Percentiles rank a stretch among this genome's conserved stretches.
These are phyloP conservation scores for Drosophila acutilabella DNA, from an alignment of 2,888 invertebrate genomes.

Conservation along the genomic window DNA sequence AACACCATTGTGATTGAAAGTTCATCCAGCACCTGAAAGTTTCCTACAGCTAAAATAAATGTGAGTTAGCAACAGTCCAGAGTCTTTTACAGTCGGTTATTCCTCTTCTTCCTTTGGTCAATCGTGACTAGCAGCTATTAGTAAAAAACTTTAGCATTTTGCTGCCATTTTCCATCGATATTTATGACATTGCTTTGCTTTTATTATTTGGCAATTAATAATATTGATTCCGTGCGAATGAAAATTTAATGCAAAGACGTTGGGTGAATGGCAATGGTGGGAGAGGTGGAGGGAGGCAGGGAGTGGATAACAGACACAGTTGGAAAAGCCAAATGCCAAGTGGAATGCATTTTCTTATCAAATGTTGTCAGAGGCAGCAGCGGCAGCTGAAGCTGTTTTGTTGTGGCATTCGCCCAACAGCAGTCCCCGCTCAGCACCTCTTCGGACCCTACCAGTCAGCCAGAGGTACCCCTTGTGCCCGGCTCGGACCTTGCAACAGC, in stretches of 20 bases:
- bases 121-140: conserved; percentile 66
- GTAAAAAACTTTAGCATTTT: conserved; percentile 24
- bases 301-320: neutral
- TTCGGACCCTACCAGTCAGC: neutral
- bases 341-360: conserved; percentile 73
- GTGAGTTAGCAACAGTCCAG: too few species aligned
- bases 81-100: too few species aligned
- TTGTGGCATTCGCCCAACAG: conserved; percentile 6
- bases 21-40: too few species aligned
- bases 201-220: conserved; percentile 58
- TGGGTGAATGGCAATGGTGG: neutral
- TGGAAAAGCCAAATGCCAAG: conserved; percentile 39
- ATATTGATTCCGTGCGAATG: conserved; percentile 33
- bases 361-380: conserved; percentile 55
- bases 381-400: conserved; percentile 7
- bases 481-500: conserved; percentile 57
- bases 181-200: conserved; percentile 59
- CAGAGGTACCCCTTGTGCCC: neutral
- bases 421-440: neutral
- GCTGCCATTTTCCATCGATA: conserved; percentile 40
- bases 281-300: neutral
- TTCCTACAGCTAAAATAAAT: too few species aligned
- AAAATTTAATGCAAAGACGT: conserved; percentile 52
- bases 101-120: neutral
- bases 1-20: too few species aligned